These are phyloP conservation scores for Ophioninae sp. DNA, from an alignment of 2,888 invertebrate genomes.

Conservation along the genomic window DNA sequence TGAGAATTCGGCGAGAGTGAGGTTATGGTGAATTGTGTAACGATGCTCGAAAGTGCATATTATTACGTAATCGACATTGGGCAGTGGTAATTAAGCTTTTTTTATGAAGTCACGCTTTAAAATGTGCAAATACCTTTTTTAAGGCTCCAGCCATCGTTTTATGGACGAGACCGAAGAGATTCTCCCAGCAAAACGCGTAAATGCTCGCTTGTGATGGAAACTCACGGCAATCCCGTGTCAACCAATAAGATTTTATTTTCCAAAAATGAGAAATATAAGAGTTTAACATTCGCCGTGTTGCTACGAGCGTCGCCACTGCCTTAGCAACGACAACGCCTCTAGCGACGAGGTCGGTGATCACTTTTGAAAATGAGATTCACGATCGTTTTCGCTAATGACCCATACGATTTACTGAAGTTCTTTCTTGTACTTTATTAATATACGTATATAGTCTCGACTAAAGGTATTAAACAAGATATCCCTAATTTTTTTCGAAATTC, in stretches of 20 bases:
- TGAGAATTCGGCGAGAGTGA: constrained; percentile 15
- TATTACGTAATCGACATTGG: constrained; percentile 21
- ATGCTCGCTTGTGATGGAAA: constrained; percentile 1
- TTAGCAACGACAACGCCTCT: neutral
- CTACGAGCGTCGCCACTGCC: constrained; percentile 1
- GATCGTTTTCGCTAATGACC: neutral
- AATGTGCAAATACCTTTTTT: constrained; percentile 71
- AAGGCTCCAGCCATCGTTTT: constrained; percentile 71
- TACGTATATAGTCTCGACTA: neutral
- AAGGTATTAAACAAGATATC: neutral
- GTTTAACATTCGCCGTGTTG: neutral
- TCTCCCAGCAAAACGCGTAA: neutral
- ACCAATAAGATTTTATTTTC: constrained; percentile 13
- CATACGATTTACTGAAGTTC: neutral
- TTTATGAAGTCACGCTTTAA: neutral
- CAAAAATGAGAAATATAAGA: neutral
- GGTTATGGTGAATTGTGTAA: constrained; percentile 65
- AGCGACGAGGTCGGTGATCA: neutral
- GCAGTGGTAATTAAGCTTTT: neutral
- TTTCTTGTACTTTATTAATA: neutral
- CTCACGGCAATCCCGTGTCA: neutral
- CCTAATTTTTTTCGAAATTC: too few relatives aligned
- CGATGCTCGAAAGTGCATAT: neutral
- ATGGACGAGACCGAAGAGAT: neutral
- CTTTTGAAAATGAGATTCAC: neutral